These are phyloP conservation scores for Eupithecia insigniata DNA, from an alignment of 2,888 invertebrate species.

Conservation along the genomic window DNA sequence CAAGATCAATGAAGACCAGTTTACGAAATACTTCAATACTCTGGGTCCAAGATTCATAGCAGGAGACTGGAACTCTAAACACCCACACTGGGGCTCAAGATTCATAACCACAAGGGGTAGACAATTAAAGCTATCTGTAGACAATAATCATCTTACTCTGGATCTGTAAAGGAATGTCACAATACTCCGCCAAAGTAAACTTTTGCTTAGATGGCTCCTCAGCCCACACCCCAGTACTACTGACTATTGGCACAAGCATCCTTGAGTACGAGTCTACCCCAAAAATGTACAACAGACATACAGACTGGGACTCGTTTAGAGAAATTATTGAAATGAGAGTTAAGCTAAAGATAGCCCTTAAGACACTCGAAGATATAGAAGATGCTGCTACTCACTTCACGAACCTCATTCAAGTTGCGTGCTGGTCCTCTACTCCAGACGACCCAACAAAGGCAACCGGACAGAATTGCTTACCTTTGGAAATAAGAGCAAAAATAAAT, in stretches of 20 bases:
- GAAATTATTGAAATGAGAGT: neutral
- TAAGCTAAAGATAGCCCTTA: neutral
- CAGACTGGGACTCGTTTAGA: neutral
- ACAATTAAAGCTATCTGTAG: neutral
- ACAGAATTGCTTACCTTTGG: neutral
- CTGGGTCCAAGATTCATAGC: neutral
- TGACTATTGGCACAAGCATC: neutral
- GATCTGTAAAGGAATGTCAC: neutral
- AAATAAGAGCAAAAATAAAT: neutral
- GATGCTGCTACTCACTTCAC: neutral
- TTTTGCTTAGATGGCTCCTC: neutral
- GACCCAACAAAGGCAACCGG: neutral
- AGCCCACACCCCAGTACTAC: neutral
- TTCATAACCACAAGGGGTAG: neutral
- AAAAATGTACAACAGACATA: neutral
- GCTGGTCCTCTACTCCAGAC: neutral
- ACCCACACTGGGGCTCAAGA: neutral
- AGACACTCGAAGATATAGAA: neutral
- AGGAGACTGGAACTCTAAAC: neutral
- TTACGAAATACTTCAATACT: neutral
- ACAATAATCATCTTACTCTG: neutral
- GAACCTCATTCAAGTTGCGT: neutral
- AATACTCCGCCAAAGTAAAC: neutral
- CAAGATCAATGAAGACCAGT: neutral
- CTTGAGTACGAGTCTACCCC: neutral